Evolutionary conservation across 92 coral and sea anemone genomes (phyloP), one percentile per base, ranked within the genome.

Genomic region (Virgularia gustaviana): DNA sequence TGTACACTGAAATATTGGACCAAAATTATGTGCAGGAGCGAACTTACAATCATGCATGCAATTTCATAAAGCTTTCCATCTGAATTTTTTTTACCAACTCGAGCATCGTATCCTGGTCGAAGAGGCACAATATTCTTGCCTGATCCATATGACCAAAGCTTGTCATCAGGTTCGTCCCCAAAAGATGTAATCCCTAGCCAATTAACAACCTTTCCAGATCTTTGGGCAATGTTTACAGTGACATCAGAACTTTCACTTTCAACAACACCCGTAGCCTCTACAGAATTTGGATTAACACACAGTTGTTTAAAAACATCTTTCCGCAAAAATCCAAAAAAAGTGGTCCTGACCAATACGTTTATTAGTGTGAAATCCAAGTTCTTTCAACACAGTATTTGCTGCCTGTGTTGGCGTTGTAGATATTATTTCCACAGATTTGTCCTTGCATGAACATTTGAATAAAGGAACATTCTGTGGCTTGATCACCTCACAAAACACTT

Each of bases 341-440:
- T 49, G 51, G 82, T 35, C 82, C 68, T 35, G 82, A 66, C 82
- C 82, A 78, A 49, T 56, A 76, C 43, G 65, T 78, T 37, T 54
- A 64, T 65, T 65, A 51, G 54, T 66, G 70, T 34, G 33, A 78
- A 66, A n/a, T n/a, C n/a, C n/a, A n/a, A n/a, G n/a, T n/a, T n/a
- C n/a, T n/a, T n/a, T n/a, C n/a, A n/a, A n/a, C 59, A 56, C 67
- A 36, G 41, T 78, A 57, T 78, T 78, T 45, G 82, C 82, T 49
- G 82, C 82, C 35, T 52, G 65, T 34, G 82, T 65, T 43, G 82
- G 82, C 36, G 82, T 78, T 15, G 76, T 78, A 20, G 82, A 33
- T 64, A 78, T 43, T 51, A 67, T 57, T 55, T 78, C 52, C 27
- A 78, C 68, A n/a, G 64, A 51, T 55, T 78, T 78, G 18, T 78